Conservation (phyloP, 2,888 invertebrate species). For the Ellobium chinense region DNA sequence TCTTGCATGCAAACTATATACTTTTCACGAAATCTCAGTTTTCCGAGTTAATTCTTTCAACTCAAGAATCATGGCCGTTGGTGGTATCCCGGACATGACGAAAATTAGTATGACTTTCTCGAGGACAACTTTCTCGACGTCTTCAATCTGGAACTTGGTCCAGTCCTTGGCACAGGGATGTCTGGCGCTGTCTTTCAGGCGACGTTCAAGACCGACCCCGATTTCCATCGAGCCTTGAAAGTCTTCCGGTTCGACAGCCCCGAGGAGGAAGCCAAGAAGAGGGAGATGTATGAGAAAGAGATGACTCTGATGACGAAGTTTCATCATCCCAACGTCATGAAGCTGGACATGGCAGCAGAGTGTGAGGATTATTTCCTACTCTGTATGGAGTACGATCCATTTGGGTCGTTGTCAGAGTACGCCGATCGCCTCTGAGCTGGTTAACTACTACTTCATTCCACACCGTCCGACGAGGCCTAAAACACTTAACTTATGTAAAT, state of each 20-base stretch:
- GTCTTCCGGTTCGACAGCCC: neutral
- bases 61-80: no score
- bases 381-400: neutral
- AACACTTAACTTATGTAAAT: no score
- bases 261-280: neutral
- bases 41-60: no score
- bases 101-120: no score
- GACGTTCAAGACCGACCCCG: no score
- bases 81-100: no score
- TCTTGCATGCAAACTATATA: no score
- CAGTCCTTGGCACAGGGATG: neutral
- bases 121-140: neutral
- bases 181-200: neutral
- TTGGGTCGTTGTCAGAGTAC: no score
- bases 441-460: no score
- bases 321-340: slow-evolving; percentile 9
- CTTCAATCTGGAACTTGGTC: neutral
- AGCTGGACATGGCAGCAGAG: neutral
- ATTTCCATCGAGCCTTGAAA: neutral
- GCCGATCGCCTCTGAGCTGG: no score
- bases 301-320: neutral
- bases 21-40: no score
- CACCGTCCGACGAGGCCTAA: no score
- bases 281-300: neutral
- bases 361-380: neutral